These are phyloP conservation scores for Solenopsis fugax DNA, from an alignment of 1,140 invertebrate species.

Conservation along the genomic window DNA sequence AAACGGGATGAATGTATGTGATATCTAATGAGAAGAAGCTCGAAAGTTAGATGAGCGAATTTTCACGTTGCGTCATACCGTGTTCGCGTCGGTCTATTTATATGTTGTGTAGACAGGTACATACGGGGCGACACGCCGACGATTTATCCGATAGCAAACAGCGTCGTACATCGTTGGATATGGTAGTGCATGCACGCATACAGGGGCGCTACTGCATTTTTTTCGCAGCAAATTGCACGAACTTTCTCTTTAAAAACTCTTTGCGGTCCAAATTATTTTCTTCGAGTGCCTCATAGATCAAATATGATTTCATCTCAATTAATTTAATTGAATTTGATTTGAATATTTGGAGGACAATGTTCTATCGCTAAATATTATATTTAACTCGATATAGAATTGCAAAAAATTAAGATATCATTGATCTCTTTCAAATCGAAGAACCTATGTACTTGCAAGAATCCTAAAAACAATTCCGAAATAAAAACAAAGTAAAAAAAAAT, in stretches of 20 bases:
- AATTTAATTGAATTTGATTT: neutral
- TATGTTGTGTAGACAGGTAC: conserved; percentile 55
- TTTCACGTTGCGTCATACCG: conserved; percentile 52
- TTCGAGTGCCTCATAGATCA: neutral
- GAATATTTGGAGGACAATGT: neutral
- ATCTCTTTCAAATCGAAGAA: neutral
- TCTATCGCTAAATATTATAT: neutral
- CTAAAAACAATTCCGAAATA: neutral
- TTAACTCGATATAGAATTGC: neutral
- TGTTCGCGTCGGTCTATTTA: conserved; percentile 47
- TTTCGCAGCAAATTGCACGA: neutral
- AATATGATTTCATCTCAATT: neutral
- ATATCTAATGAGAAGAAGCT: conserved; percentile 10
- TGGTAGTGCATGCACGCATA: neutral
- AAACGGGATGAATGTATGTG: conserved; percentile 27
- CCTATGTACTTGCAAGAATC: neutral
- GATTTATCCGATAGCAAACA: conserved; percentile 57
- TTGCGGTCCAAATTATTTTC: neutral
- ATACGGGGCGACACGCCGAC: conserved; percentile 37
- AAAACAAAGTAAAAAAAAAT: neutral
- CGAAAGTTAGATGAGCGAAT: conserved; percentile 42
- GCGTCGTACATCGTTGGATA: conserved; percentile 14
- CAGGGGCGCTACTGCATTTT: neutral
- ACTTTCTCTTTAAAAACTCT: neutral
- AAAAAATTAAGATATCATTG: neutral